Evolutionary conservation across 2,113 vertebrate species (phyloP).

Genomic region (Callospermophilus lateralis): DNA sequence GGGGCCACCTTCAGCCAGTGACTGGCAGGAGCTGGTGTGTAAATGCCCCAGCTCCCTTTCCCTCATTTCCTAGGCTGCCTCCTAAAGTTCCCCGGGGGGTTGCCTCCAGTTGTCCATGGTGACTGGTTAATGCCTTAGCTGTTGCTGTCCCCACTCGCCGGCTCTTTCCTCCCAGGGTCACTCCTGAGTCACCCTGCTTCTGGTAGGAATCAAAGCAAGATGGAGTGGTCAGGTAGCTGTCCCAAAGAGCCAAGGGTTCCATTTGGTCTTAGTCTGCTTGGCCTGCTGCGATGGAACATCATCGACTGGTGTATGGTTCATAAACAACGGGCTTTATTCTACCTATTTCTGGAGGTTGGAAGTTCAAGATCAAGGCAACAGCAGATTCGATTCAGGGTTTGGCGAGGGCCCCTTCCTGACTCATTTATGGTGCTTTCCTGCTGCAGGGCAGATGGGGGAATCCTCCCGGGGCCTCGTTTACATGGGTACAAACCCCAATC

Average conservation of each 20-base stretch:
- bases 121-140: not conserved
- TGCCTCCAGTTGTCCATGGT: not conserved
- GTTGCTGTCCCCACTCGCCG: not conserved
- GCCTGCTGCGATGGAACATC: not conserved
- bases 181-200: not conserved
- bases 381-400: too few relatives aligned
- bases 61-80: not conserved
- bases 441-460: fast-evolving
- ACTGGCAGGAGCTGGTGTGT: too few relatives aligned
- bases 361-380: not conserved
- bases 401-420: not conserved
- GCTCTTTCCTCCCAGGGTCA: not conserved
- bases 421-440: too few relatives aligned
- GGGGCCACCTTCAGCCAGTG: not conserved
- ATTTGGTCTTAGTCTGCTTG: not conserved
- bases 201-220: not conserved
- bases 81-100: not conserved
- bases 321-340: too few relatives aligned
- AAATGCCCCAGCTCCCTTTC: too few relatives aligned
- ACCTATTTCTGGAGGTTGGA: not conserved
- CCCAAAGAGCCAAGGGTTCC: not conserved
- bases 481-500: not conserved
- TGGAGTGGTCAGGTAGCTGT: not conserved
- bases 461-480: not conserved
- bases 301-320: not conserved